Percentiles rank a stretch among this genome's conserved stretches.
Evolutionary conservation across 2,113 vertebrate genomes (phyloP).

Genomic region (Meriones unguiculatus): DNA sequence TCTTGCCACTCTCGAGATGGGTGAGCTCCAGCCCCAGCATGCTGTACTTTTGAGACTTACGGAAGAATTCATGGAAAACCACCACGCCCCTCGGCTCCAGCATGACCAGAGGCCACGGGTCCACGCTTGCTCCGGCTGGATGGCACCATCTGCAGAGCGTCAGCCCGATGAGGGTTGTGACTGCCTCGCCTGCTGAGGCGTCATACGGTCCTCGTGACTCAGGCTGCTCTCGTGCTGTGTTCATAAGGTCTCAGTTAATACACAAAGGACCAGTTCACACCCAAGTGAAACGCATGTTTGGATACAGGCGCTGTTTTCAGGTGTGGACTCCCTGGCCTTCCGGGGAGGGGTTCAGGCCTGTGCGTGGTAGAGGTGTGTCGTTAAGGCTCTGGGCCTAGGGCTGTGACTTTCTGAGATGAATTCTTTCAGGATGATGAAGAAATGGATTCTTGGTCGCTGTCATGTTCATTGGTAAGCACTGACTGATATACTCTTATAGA

Average conservation of each 20-base stretch:
- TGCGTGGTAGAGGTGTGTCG: not conserved
- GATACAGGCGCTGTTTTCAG: not conserved
- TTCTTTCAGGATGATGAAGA: not conserved
- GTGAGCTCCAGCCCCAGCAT: not conserved
- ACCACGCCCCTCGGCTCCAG: not conserved
- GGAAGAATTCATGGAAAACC: not conserved
- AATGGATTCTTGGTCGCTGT: not conserved
- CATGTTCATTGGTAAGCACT: not conserved
- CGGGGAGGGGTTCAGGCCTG: not conserved
- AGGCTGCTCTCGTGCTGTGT: not conserved
- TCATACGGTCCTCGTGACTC: not conserved
- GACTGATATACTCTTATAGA: not conserved
- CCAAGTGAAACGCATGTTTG: not conserved
- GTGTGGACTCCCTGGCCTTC: not conserved
- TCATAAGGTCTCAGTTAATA: not conserved
- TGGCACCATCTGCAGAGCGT: rapidly evolving
- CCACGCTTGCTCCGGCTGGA: rapidly evolving
- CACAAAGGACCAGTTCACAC: not conserved
- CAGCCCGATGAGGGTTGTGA: not conserved
- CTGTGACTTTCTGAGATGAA: not conserved
- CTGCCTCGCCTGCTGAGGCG: not conserved
- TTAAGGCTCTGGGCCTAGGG: not conserved
- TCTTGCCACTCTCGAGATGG: not conserved
- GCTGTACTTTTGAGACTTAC: not conserved
- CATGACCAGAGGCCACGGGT: rapidly evolving